Evolutionary conservation across 2,888 invertebrate species (phyloP), one percentile per base, ranked within the genome.

Genomic region (Automeris io): DNA sequence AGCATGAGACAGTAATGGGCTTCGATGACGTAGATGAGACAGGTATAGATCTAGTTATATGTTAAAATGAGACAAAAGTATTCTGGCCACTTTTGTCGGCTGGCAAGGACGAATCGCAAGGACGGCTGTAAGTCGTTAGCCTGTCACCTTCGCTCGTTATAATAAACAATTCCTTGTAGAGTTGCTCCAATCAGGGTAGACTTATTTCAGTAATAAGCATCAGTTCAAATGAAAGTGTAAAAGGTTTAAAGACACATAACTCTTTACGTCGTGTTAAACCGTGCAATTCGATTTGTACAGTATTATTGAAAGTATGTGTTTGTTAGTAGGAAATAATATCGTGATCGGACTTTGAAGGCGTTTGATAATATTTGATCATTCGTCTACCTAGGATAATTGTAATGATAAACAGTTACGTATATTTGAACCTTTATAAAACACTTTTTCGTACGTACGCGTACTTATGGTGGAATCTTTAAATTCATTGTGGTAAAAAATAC

Each of bases 91-190:
- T 62, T 63, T 61, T 16, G 29, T 29, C 29, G 61, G 60, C 61
- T 67, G 55, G 70, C 82, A 85, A 83, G 83, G 83, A 77, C 83
- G 80, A 52, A 39, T 54, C 47, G 72, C 83, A 85, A 83, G 85
- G 85, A 65, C 82, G 73, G 61, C 54, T 50, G 49, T 51, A 61
- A 67, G 69, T 70, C 63, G 62, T 73, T 70, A 64, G 60, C 65
- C 60, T 51, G 54, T 51, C 50, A 49, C 46, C 47, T 47, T 42
- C 49, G 47, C 55, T 56, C 53, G n/a, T n/a, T n/a, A n/a, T n/a
- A n/a, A n/a, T 46, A 47, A 34, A 45, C 43, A 46, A 56, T 51
- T 54, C 56, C 47, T 52, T 52, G 43, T 39, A 45, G 23, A 37
- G 46, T 53, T 48, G 42, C 43, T 24, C 58, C 57, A 59, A 64